These are phyloP conservation scores for Calliphora vomitoria DNA, from an alignment of 2,888 invertebrate genomes.

Conservation along the genomic window DNA sequence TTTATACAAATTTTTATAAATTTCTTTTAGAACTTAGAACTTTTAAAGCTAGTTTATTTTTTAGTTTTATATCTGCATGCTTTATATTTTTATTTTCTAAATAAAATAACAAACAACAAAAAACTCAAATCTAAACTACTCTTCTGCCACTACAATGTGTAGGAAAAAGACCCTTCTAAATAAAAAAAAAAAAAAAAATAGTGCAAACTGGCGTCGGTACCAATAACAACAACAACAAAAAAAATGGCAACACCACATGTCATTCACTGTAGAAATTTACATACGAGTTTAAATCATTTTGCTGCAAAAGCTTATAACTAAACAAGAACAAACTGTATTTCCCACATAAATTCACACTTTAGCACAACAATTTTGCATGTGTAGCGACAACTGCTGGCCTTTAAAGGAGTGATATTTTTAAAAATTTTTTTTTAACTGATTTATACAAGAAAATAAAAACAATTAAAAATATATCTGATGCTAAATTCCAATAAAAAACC, in stretches of 20 bases:
- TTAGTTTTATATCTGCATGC: too few relatives aligned
- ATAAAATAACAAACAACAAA: neutral
- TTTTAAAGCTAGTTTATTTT: neutral
- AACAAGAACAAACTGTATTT: conserved; percentile 83
- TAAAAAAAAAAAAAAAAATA: conserved; percentile 28
- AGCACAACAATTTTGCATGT: conserved; percentile 81
- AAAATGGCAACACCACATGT: conserved; percentile 62
- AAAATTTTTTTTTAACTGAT: neutral
- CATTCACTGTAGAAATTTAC: conserved; percentile 78
- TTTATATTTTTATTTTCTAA: neutral
- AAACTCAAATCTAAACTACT: neutral
- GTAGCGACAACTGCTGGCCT: neutral
- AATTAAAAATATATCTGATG: too few relatives aligned
- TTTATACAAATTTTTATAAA: too few relatives aligned
- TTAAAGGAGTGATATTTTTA: conserved; percentile 28
- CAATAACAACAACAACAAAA: conserved; percentile 34
- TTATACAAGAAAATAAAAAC: neutral
- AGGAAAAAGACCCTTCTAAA: neutral
- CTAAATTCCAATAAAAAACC: too few relatives aligned
- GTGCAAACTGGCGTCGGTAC: conserved; percentile 49
- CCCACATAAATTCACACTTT: conserved; percentile 85
- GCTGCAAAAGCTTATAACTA: conserved; percentile 77
- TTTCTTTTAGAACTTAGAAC: neutral
- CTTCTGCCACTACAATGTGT: neutral
- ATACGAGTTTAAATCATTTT: conserved; percentile 82